A percentile compares a stretch with the other conserved stretches of the same genome.
phyloP scores from a whole-genome alignment of 2,113 vertebrate species.

The Plecotus auritus region DNA sequence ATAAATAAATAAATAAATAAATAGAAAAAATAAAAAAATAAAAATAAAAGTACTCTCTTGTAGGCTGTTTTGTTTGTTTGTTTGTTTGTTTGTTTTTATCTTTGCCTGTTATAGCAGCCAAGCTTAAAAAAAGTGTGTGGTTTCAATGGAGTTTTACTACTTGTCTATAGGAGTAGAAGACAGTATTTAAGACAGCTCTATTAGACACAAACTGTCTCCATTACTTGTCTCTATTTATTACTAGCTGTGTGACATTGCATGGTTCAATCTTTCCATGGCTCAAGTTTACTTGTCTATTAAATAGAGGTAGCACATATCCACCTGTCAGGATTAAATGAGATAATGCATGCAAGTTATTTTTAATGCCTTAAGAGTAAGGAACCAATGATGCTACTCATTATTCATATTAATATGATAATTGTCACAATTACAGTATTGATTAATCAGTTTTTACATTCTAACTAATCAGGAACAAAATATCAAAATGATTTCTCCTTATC shows the following conservation, averaged over 20 bases:
- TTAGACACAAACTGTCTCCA: not conserved
- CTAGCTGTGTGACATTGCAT: not conserved
- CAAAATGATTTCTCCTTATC: not conserved
- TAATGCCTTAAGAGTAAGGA: not conserved
- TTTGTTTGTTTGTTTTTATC: not conserved
- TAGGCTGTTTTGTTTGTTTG: not conserved
- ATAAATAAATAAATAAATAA: too few species aligned
- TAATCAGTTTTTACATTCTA: not conserved
- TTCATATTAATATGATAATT: not conserved
- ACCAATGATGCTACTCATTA: not conserved
- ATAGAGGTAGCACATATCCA: not conserved
- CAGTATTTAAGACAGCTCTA: not conserved
- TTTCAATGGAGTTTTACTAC: not conserved
- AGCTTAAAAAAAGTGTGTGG: not conserved
- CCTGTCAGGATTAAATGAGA: not conserved
- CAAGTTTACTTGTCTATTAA: not conserved
- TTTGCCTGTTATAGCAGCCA: not conserved
- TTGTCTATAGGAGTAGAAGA: not conserved
- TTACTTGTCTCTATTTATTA: not conserved
- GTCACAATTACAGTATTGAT: not conserved
- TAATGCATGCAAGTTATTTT: not conserved
- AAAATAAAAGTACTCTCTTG: not conserved
- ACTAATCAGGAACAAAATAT: not conserved
- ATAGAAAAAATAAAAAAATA: too few species aligned
- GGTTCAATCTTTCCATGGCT: not conserved